These are phyloP conservation scores for Pharmacophagus antenor DNA, from an alignment of 2,888 invertebrate species.

Conservation along the genomic window DNA sequence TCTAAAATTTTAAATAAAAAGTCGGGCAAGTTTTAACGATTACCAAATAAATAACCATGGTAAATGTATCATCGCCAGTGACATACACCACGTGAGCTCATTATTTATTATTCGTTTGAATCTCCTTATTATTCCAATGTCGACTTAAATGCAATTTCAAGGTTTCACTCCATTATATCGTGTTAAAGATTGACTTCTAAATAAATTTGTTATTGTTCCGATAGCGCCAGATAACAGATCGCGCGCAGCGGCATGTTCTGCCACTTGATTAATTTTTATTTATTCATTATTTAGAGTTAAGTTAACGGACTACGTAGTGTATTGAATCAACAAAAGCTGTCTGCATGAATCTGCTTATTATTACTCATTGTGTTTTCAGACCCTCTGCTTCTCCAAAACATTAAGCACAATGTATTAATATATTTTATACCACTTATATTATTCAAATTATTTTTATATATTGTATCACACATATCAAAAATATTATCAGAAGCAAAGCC, in stretches of 20 bases:
- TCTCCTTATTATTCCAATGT: conserved; percentile 61
- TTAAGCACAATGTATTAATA: too few species aligned
- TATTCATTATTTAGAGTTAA: conserved; percentile 24
- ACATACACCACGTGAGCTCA: conserved; percentile 32
- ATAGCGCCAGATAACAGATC: conserved; percentile 49
- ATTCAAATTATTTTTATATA: too few species aligned
- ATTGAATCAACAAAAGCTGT: conserved; percentile 1
- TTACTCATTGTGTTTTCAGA: neutral
- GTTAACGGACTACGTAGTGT: neutral
- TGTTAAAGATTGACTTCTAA: conserved; percentile 53
- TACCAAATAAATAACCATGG: conserved; percentile 19
- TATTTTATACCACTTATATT: too few species aligned
- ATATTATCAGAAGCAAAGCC: too few species aligned
- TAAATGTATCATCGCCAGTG: conserved; percentile 21
- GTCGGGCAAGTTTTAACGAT: conserved; percentile 5
- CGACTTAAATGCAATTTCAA: conserved; percentile 64
- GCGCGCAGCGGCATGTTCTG: conserved; percentile 36
- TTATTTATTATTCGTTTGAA: conserved; percentile 56
- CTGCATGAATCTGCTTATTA: neutral
- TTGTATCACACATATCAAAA: too few species aligned
- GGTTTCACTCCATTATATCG: conserved; percentile 48
- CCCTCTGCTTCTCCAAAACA: neutral
- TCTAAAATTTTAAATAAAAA: conserved; percentile 7
- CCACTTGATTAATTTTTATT: conserved; percentile 37
- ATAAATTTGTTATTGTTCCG: conserved; percentile 53